phyloP scores from a whole-genome alignment of 1,140 invertebrate species.

The Drosophila tristis region DNA sequence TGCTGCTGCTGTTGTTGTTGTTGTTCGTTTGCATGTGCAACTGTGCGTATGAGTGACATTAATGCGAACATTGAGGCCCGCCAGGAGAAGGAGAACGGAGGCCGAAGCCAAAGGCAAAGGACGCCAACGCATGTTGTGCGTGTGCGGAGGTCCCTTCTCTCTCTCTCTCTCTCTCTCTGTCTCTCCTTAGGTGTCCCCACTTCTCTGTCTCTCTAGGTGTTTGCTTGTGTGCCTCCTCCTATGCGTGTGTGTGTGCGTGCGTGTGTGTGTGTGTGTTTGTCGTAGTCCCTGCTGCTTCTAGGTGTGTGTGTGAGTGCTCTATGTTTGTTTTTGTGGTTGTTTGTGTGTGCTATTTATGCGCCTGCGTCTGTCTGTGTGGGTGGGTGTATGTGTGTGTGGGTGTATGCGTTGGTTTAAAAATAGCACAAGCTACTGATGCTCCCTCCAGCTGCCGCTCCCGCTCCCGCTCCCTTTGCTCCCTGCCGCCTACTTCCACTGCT shows the following conservation, averaged over 20 bases:
- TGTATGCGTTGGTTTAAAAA: conserved; percentile 74
- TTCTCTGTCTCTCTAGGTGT: too few species aligned
- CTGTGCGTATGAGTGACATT: conserved; percentile 81
- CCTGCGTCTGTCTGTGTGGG: conserved; percentile 64
- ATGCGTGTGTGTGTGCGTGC: not conserved
- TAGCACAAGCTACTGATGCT: conserved; percentile 72
- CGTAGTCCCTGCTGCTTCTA: conserved; percentile 6
- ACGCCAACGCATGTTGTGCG: conserved; percentile 41
- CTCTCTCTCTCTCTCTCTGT: too few species aligned
- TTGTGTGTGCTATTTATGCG: conserved; percentile 73
- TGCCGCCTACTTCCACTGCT: conserved; percentile 12
- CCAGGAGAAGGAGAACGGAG: too few species aligned
- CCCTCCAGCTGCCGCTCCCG: conserved; percentile 42
- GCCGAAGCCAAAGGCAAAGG: too few species aligned
- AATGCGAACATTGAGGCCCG: conserved; percentile 70
- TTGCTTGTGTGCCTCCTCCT: not conserved
- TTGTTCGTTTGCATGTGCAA: conserved; percentile 73
- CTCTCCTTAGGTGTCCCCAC: too few species aligned
- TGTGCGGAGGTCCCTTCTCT: conserved; percentile 2
- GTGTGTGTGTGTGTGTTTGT: conserved; percentile 2
- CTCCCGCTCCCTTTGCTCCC: conserved; percentile 32
- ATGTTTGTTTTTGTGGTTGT: conserved; percentile 28
- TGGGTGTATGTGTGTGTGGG: conserved; percentile 17
- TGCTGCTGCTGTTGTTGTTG: conserved; percentile 11
- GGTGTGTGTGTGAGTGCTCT: conserved; percentile 30